Conservation (phyloP, 92 coral and sea anemone species). For the Phenganax subtilis region DNA sequence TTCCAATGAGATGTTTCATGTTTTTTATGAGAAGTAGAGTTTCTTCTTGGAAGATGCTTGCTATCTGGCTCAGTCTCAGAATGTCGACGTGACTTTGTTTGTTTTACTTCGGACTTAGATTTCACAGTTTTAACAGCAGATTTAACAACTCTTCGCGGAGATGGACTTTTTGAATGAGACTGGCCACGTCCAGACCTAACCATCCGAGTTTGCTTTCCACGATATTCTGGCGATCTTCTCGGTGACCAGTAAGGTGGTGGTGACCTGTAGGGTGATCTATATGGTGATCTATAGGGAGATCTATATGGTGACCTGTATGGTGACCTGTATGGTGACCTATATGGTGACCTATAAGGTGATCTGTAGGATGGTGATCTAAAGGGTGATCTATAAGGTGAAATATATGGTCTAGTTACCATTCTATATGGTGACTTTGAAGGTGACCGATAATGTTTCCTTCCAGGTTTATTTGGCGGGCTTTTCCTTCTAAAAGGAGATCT, state of each 20-base stretch:
- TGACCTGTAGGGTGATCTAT: slow-evolving; percentile 61
- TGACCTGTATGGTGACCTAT: slow-evolving; percentile 61
- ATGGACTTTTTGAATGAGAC: slow-evolving; percentile 23
- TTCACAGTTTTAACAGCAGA: slow-evolving; percentile 10
- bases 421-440: slow-evolving; percentile 69
- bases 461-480: slow-evolving; percentile 29
- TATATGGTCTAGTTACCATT: slow-evolving; percentile 45
- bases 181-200: slow-evolving; percentile 17
- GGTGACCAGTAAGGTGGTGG: slow-evolving; percentile 62
- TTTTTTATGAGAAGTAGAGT: slow-evolving; percentile 26
- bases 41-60: slow-evolving; percentile 8
- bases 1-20: slow-evolving; percentile 26
- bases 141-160: slow-evolving; percentile 17
- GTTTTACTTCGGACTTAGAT: slow-evolving; percentile 5
- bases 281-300: slow-evolving; percentile 69
- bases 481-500: slow-evolving; percentile 67
- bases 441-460: slow-evolving; percentile 22
- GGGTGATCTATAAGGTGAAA: slow-evolving; percentile 48
- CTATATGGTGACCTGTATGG: slow-evolving; percentile 68
- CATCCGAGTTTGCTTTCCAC: not conserved
- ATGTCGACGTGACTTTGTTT: slow-evolving; percentile 13
- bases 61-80: slow-evolving; percentile 23
- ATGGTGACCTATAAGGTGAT: slow-evolving; percentile 15
- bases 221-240: slow-evolving; percentile 47
- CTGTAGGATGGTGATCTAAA: slow-evolving; percentile 26